Base-by-base conservation (phyloP, 2,888 invertebrate genomes). In the Tenthredo scrophulariae region DNA sequence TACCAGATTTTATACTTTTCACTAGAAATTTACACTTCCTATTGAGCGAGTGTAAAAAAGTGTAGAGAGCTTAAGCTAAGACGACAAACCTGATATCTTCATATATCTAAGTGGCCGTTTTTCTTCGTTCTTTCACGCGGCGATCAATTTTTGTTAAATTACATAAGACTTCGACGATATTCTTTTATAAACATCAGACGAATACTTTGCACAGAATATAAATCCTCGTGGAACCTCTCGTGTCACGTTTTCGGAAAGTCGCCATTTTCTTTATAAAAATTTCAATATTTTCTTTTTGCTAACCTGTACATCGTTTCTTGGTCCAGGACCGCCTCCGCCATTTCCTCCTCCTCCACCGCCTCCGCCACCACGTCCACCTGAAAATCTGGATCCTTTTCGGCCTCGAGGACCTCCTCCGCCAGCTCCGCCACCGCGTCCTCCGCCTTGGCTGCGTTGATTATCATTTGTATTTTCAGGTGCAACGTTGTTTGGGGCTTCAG, bases 311-410 rank as follows among this genome's bases (percentile, higher is more conserved):
- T 90, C 89, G 62, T 89, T 90, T 80, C 88, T 91, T 84, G 85
- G 85, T 50, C 89, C 89, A 79, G 86, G 86, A 22, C 88, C 90
- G n/a, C 87, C 87, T 5, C 88, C 86, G 22, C n/a, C n/a, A n/a
- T n/a, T n/a, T n/a, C n/a, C n/a, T n/a, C n/a, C n/a, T n/a, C n/a
- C n/a, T n/a, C 91, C 91, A 65, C 75, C 85, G 85, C 87, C 85
- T 87, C 90, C 91, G 18, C 90, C 91, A n/a, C 90, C 91, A 0
- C 92, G 90, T 43, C 91, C 91, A 2, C 91, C 91, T 5, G 92
- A 91, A 83, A 92, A 92, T 29, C 92, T 86, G 1, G 92, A 90
- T 67, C 70, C 50, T 70, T 83, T 83, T 67, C 83, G 29, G 26
- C 89, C 88, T 40, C 88, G 85, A 37, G 87, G 86, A 22, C 88